Conservation (phyloP, 2,888 invertebrate genomes). For the Deilephila elpenor region DNA sequence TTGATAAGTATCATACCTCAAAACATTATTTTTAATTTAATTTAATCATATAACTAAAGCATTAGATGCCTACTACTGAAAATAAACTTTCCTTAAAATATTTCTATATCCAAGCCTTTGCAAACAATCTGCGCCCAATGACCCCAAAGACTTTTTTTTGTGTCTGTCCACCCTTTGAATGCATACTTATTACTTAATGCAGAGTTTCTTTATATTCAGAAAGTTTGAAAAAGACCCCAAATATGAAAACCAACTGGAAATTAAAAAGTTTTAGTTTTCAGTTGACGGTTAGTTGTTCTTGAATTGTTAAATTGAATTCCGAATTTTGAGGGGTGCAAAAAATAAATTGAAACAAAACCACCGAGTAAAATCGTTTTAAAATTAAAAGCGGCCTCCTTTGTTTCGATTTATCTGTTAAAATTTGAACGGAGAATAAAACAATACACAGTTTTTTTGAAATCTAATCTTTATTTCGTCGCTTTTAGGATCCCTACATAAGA, state of each 20-base stretch:
- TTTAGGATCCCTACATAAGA: slow-evolving; percentile 74
- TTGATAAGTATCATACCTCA: too few relatives aligned
- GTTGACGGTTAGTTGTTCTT: slow-evolving; percentile 20
- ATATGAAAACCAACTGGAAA: slow-evolving; percentile 1
- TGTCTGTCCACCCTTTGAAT: too few relatives aligned
- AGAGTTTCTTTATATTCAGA: not conserved
- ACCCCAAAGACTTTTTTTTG: too few relatives aligned
- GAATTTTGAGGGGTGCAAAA: slow-evolving; percentile 6
- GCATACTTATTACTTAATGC: not conserved
- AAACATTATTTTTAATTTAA: too few relatives aligned
- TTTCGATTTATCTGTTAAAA: slow-evolving; percentile 9
- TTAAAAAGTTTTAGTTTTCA: slow-evolving; percentile 15
- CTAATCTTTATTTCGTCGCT: slow-evolving; percentile 77
- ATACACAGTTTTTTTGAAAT: slow-evolving; percentile 54
- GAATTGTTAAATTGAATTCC: slow-evolving; percentile 20
- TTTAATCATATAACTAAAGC: too few relatives aligned
- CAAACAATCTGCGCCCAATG: too few relatives aligned
- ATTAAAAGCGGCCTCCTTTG: not conserved
- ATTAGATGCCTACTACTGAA: too few relatives aligned
- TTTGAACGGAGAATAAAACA: slow-evolving; percentile 43
- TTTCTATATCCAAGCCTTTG: too few relatives aligned
- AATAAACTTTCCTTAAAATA: too few relatives aligned
- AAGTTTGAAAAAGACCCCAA: not conserved
- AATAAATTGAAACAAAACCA: slow-evolving; percentile 8
- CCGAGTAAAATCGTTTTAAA: slow-evolving; percentile 11